Evolutionary conservation across 2,797 vertebrate species (phyloP).

Genomic region (Spinus pinus): DNA sequence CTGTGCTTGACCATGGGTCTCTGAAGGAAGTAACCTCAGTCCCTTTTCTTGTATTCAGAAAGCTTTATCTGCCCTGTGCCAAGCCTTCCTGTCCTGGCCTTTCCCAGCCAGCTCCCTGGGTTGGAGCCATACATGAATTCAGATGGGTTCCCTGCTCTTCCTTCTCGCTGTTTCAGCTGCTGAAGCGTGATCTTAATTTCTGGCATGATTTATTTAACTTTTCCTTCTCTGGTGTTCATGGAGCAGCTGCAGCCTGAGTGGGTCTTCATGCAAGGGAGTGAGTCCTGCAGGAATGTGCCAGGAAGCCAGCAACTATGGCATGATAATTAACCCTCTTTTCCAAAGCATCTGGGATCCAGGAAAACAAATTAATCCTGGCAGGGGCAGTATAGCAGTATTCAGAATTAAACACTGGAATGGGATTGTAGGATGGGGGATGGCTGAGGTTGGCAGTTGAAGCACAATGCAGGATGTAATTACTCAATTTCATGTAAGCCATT

Average conservation of each 20-base stretch:
- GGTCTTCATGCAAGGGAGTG: not conserved
- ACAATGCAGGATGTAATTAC: not conserved
- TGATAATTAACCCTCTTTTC: slow-evolving; percentile 13
- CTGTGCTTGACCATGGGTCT: not conserved
- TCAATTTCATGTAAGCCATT: not conserved
- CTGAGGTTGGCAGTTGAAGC: not conserved
- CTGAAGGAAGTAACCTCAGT: not conserved
- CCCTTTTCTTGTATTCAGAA: not conserved
- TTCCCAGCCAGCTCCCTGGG: not conserved
- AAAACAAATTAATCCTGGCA: not conserved
- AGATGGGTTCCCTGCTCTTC: not conserved
- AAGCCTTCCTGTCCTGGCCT: not conserved
- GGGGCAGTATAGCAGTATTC: not conserved
- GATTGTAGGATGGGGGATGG: not conserved
- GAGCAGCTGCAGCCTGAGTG: slow-evolving; percentile 16
- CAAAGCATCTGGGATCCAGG: not conserved
- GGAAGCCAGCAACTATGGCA: not conserved
- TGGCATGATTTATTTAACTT: not conserved
- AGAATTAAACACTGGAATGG: not conserved
- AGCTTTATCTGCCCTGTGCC: not conserved
- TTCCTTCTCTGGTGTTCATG: not conserved
- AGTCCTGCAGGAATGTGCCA: not conserved
- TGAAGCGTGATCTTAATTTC: not conserved
- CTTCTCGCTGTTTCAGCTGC: not conserved
- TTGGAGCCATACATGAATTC: not conserved